Percentiles rank a stretch among this genome's conserved stretches.
Conservation (phyloP, 2,797 vertebrate species). For the Limnodromus scolopaceus region DNA sequence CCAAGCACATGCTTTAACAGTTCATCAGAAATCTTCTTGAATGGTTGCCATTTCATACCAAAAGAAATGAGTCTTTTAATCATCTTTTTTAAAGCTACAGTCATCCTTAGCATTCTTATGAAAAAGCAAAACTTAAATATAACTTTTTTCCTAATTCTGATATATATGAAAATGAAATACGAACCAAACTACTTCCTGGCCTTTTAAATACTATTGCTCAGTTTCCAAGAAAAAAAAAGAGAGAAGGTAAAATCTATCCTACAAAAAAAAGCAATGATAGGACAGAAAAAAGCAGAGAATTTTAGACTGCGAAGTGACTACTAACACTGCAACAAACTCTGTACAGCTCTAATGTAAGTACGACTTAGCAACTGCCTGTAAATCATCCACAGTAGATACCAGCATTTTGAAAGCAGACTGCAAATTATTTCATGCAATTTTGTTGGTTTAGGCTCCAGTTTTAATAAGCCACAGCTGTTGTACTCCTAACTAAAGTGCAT, state of each 20-base stretch:
- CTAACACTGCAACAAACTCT: constrained; percentile 43
- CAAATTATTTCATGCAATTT: constrained; percentile 36
- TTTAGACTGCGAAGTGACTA: constrained; percentile 41
- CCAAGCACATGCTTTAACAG: background rate
- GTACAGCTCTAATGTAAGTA: background rate
- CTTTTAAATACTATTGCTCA: background rate
- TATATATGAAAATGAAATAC: background rate
- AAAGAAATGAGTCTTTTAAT: background rate
- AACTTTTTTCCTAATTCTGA: background rate
- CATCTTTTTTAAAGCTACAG: background rate
- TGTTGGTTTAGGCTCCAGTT: constrained; percentile 50
- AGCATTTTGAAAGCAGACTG: constrained; percentile 64
- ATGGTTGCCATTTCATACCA: background rate
- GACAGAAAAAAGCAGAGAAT: constrained; percentile 38
- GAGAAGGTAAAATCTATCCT: background rate
- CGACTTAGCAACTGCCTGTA: constrained; percentile 39
- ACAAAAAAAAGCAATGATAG: background rate
- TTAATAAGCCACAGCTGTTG: background rate
- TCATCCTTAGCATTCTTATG: background rate
- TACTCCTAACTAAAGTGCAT: background rate
- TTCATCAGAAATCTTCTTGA: background rate
- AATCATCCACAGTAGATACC: constrained; percentile 54
- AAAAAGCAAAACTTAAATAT: background rate
- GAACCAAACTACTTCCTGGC: background rate
- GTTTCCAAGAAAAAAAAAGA: background rate